Conservation (phyloP, 2,113 vertebrate genomes). For the Fukomys damarensis region DNA sequence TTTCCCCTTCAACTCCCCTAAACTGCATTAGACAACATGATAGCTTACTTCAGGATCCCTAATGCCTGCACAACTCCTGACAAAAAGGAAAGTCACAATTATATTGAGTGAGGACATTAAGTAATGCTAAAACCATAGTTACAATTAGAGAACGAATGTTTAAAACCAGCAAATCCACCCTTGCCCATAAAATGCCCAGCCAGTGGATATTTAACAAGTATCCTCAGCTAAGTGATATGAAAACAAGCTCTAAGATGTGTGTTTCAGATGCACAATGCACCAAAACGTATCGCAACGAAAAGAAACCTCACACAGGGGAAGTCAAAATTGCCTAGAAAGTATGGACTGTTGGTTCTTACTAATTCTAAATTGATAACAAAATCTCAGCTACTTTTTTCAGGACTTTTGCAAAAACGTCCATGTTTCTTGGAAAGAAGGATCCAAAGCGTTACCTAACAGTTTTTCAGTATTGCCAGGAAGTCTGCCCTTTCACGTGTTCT, state of each 20-base stretch:
- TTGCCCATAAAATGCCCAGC: neutral
- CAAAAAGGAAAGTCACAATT: neutral
- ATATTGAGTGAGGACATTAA: neutral
- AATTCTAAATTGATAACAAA: neutral
- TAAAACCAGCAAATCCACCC: neutral
- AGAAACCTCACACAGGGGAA: neutral
- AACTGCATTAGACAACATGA: neutral
- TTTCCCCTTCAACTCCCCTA: neutral
- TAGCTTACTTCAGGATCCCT: neutral
- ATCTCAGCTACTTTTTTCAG: neutral
- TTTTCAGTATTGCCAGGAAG: neutral
- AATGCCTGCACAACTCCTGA: neutral
- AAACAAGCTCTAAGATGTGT: neutral
- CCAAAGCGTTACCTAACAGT: neutral
- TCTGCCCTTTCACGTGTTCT: neutral
- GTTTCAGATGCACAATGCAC: neutral
- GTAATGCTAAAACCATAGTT: neutral
- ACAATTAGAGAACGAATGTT: neutral
- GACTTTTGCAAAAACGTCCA: slow-evolving; percentile 8
- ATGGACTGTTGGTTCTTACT: neutral
- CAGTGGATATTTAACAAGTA: neutral
- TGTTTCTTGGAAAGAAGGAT: slow-evolving; percentile 5
- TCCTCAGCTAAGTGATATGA: neutral
- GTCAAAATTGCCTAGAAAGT: neutral
- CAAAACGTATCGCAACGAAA: neutral